phyloP scores from a whole-genome alignment of 2,113 vertebrate genomes.

The Cinclus mexicanus region DNA sequence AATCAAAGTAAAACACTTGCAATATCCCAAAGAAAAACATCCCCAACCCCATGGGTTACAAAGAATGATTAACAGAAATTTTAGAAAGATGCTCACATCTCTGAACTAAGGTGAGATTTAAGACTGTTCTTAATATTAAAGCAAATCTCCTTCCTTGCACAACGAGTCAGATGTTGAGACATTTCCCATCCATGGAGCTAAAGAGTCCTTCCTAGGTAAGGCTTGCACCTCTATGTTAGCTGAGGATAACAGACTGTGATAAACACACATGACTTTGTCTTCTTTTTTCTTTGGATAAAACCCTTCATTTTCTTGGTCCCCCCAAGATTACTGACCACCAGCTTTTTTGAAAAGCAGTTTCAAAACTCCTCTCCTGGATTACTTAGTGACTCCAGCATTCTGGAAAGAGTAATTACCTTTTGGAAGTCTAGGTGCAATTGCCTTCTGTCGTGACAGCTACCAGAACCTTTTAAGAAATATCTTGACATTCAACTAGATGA shows the following conservation, averaged over 20 bases:
- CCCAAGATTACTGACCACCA: not conserved
- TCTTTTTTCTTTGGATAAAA: not conserved
- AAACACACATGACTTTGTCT: not conserved
- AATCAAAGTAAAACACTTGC: not conserved
- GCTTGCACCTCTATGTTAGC: rapidly evolving
- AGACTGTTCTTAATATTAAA: not conserved
- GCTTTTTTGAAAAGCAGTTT: not conserved
- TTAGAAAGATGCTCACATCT: not conserved
- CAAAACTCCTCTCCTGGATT: not conserved
- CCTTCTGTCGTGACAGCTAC: not conserved
- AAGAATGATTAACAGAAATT: not conserved
- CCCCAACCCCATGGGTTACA: not conserved
- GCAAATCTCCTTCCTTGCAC: not conserved
- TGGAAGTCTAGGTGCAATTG: not conserved
- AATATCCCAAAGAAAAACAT: not conserved
- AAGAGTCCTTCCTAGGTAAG: not conserved
- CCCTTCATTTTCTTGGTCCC: not conserved
- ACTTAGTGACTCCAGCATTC: not conserved
- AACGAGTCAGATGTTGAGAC: not conserved
- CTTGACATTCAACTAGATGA: not conserved
- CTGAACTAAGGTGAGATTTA: not conserved
- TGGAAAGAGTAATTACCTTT: not conserved
- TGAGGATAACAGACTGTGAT: not conserved
- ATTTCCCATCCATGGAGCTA: not conserved
- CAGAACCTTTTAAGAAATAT: not conserved